Evolutionary conservation across 2,797 vertebrate species (phyloP).

Genomic region (Schizopygopsis malacanthus): DNA sequence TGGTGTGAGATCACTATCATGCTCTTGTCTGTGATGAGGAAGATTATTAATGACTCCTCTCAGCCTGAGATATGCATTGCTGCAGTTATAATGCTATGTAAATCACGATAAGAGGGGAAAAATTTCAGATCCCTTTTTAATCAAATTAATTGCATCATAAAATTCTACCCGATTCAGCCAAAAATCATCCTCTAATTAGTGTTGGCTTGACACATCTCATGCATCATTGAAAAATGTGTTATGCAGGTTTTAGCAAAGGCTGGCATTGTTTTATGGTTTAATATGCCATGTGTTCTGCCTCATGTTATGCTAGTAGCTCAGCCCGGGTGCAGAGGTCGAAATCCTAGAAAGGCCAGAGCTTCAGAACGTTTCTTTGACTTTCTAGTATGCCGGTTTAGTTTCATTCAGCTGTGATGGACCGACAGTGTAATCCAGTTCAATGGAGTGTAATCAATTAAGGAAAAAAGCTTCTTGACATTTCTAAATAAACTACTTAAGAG

Average conservation of each 20-base stretch:
- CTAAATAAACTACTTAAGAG: conserved; percentile 10
- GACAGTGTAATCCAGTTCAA: conserved; percentile 23
- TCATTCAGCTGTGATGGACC: conserved; percentile 22
- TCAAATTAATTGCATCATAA: conserved; percentile 42
- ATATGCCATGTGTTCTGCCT: conserved; percentile 59
- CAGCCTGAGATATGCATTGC: conserved; percentile 7
- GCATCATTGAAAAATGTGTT: conserved; percentile 28
- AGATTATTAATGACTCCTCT: conserved; percentile 23
- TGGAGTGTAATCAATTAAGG: conserved; percentile 15
- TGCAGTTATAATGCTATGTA: conserved; percentile 12
- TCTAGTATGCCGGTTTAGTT: conserved; percentile 37
- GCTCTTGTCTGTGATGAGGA: conserved; percentile 29
- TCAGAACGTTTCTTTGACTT: conserved; percentile 56
- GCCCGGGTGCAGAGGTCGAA: conserved; percentile 58
- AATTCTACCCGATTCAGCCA: conserved; percentile 26
- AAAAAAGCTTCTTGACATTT: conserved; percentile 10
- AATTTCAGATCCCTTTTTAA: background rate
- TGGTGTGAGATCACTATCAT: conserved; percentile 39
- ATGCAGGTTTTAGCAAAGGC: conserved; percentile 10
- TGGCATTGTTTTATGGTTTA: conserved; percentile 34
- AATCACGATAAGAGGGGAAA: background rate
- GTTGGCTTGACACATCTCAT: conserved; percentile 21
- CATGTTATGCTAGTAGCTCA: conserved; percentile 62
- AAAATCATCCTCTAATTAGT: conserved; percentile 29
- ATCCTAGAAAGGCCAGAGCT: conserved; percentile 55